A percentile compares a stretch with the other conserved stretches of the same genome.
Conservation (phyloP, 2,797 vertebrate species). For the Poeciliopsis turneri region DNA sequence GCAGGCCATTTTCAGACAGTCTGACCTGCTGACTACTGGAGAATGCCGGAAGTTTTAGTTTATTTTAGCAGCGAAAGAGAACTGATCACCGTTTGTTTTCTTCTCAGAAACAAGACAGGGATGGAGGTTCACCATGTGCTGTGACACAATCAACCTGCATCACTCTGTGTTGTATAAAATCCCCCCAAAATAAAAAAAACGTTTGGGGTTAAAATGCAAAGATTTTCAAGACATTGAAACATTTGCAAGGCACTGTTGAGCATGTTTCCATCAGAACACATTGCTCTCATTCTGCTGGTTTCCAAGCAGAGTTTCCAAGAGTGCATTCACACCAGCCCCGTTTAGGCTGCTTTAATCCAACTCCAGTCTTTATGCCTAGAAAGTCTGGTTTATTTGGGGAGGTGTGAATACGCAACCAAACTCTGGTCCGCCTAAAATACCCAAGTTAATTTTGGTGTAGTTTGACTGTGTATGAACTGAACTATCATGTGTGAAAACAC, state of each 20-base stretch:
- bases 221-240: not conserved
- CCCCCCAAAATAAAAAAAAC: not conserved
- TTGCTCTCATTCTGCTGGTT: not conserved
- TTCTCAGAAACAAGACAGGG: not conserved
- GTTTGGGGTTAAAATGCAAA: not conserved
- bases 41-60: not conserved
- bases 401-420: too few relatives aligned
- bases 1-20: slow-evolving; percentile 18
- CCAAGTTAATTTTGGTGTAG: too few relatives aligned
- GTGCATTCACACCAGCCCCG: too few relatives aligned
- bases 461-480: too few relatives aligned
- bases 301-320: too few relatives aligned
- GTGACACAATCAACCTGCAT: not conserved
- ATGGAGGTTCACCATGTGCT: not conserved
- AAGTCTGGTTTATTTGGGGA: too few relatives aligned
- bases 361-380: too few relatives aligned
- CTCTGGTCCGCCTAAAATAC: too few relatives aligned
- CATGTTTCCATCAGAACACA: not conserved
- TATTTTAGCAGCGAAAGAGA: not conserved
- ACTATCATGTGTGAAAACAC: too few relatives aligned
- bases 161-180: not conserved
- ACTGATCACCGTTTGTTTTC: not conserved
- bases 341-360: too few relatives aligned
- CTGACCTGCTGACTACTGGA: not conserved
- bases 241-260: not conserved